These are phyloP conservation scores for Lasioglossum morio DNA, from an alignment of 2,888 invertebrate genomes.

Conservation along the genomic window DNA sequence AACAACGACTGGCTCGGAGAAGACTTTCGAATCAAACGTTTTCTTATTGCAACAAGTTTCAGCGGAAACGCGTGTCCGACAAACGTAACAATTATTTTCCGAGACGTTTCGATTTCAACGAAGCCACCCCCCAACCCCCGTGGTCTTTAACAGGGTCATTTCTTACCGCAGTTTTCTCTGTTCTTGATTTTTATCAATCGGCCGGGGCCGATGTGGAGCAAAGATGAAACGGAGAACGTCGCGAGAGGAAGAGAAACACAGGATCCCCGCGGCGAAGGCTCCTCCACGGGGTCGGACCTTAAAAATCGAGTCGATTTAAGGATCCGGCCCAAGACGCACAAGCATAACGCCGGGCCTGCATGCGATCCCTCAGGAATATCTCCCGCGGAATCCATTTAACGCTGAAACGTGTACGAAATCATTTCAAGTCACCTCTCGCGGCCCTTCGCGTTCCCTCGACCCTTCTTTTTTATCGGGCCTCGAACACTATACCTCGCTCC, in stretches of 20 bases:
- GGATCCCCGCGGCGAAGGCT: slow-evolving; percentile 80
- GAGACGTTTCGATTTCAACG: slow-evolving; percentile 34
- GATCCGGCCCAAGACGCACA: slow-evolving; percentile 73
- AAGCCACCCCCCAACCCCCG: not conserved
- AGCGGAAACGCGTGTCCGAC: not conserved
- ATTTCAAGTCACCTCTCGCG: slow-evolving; percentile 59
- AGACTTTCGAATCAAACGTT: too few species aligned
- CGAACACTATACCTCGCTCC: not conserved
- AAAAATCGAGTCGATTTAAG: slow-evolving; percentile 81
- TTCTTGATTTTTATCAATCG: slow-evolving; percentile 70
- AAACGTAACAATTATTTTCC: slow-evolving; percentile 20
- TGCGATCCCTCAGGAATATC: slow-evolving; percentile 71
- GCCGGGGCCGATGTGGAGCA: slow-evolving; percentile 69
- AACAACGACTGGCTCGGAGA: not conserved
- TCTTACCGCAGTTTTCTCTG: slow-evolving; percentile 16
- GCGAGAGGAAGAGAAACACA: slow-evolving; percentile 81
- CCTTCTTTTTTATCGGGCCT: not conserved
- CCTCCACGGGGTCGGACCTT: slow-evolving; percentile 72
- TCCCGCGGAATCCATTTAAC: slow-evolving; percentile 70
- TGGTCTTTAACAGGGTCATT: not conserved
- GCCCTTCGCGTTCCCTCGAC: slow-evolving; percentile 12
- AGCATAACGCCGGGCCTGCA: slow-evolving; percentile 62
- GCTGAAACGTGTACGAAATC: slow-evolving; percentile 64
- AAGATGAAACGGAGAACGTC: slow-evolving; percentile 78
- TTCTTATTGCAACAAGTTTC: not conserved